Conservation (phyloP, 2,888 invertebrate genomes). For the Phortica magna region DNA sequence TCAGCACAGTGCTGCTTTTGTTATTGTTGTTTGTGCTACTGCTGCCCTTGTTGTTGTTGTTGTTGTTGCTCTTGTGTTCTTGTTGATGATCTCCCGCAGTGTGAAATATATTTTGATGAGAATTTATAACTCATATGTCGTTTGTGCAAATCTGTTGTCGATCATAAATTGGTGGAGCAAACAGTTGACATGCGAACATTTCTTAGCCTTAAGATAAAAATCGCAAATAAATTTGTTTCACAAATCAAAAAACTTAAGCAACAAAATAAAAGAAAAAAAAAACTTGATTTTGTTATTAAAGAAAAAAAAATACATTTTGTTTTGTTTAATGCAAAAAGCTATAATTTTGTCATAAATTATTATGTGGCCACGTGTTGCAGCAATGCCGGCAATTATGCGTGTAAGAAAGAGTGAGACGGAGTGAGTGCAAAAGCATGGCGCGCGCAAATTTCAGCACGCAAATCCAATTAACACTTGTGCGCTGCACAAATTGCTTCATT, state of each 20-base stretch:
- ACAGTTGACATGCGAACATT: constrained; percentile 48
- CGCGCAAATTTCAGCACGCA: constrained; percentile 49
- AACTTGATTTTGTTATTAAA: not conserved
- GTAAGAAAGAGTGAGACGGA: not conserved
- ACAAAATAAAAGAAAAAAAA: not conserved
- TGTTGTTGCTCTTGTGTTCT: constrained; percentile 40
- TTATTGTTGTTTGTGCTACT: not conserved
- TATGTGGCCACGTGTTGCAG: constrained; percentile 53
- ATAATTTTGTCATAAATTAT: constrained; percentile 68
- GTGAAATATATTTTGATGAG: constrained; percentile 71
- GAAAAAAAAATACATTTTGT: not conserved
- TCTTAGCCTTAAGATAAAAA: constrained; percentile 12
- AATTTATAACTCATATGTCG: constrained; percentile 63
- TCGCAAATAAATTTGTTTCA: not conserved
- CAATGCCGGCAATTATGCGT: constrained; percentile 16
- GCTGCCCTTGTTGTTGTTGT: not conserved
- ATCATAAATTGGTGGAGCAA: constrained; percentile 68
- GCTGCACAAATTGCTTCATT: constrained; percentile 63
- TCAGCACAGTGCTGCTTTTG: not conserved
- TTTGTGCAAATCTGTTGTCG: constrained; percentile 54
- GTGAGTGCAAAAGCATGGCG: not conserved
- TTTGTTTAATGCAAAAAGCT: constrained; percentile 30
- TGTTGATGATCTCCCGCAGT: constrained; percentile 65
- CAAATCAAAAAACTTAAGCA: not conserved
- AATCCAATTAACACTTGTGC: constrained; percentile 70